A percentile compares a stretch with the other conserved stretches of the same genome.
phyloP scores from a whole-genome alignment of 2,113 vertebrate genomes.

The Dendropsophus ebraccatus region DNA sequence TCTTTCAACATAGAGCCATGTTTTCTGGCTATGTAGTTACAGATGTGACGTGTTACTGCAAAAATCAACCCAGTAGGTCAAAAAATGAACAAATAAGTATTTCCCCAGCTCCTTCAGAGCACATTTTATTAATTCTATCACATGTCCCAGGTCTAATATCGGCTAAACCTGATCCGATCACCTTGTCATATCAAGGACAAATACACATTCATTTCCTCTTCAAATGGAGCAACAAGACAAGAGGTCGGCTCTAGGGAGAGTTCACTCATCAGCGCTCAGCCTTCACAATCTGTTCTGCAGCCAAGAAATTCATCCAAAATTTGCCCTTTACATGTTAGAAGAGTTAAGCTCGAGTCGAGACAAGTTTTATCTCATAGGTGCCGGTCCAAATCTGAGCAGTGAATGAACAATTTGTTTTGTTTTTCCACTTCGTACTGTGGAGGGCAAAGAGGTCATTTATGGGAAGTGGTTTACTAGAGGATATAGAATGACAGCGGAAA shows the following conservation, averaged over 20 bases:
- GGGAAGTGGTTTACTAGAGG: background rate
- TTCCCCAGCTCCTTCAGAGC: background rate
- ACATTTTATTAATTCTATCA: constrained; percentile 9
- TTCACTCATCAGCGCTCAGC: constrained; percentile 6
- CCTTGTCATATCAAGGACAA: constrained; percentile 39
- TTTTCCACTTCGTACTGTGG: background rate
- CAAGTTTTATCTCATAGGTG: background rate
- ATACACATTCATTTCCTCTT: constrained; percentile 40
- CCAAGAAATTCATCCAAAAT: constrained; percentile 11
- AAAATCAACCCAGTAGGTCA: background rate
- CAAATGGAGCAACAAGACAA: background rate
- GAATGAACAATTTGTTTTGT: background rate
- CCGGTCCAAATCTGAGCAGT: background rate
- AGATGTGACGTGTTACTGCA: background rate
- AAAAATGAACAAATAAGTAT: background rate
- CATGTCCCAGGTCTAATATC: constrained; percentile 24
- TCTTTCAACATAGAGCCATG: background rate
- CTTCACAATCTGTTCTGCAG: background rate
- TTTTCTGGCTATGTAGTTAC: background rate
- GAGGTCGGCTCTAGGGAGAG: constrained; percentile 22
- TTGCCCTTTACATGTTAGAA: background rate
- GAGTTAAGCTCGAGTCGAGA: background rate
- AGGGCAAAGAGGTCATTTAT: background rate
- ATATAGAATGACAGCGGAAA: background rate
- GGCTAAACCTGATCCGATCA: constrained; percentile 23